Evolutionary conservation across 2,888 invertebrate species (phyloP), one percentile per base, ranked within the genome.

Genomic region (Acleris literana): DNA sequence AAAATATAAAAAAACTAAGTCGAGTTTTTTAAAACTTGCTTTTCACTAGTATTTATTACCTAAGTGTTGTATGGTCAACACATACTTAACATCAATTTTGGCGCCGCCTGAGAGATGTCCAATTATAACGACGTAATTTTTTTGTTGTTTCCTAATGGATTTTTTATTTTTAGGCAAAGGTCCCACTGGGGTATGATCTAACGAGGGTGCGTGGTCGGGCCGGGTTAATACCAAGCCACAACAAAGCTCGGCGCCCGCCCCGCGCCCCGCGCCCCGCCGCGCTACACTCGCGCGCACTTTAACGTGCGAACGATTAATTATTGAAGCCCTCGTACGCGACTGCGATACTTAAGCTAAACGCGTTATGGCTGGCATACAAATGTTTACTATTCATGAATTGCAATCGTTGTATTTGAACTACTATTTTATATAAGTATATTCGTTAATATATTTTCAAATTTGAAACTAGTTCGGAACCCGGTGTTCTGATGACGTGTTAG

Each of bases 281-380:
- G 39, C 39, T 39, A 39, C 54, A 18, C 54, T n/a, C 56, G 13
- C 43, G 20, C 29, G 63, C 49, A n/a, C 55, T 55, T 60, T 52
- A 55, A 60, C 65, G 60, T 65, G 43, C 51, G 33, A 55, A 55
- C 65, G 56, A 61, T 65, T 61, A 65, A 65, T 61, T 52, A 56
- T 43, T 22, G 57, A 17, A 57, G 44, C 60, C 65, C 60, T 56
- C 22, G 55, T 22, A 44, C 22, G 55, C 43, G 22, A 20, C 39
- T 43, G n/a, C 51, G 64, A 49, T 60, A 64, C 54, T 59, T 43
- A 54, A 60, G 64, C 51, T 44, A 56, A 54, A 25, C 64, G 29
- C 6, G 48, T 29, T 46, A 43, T 29, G 60, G 51, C 33, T 48
- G 25, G 33, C 53, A 17, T 53, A 53, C 22, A 25, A 43, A 55